A percentile compares a stretch with the other conserved stretches of the same genome.
Evolutionary conservation across 2,797 vertebrate genomes (phyloP).

Genomic region (Lycodopsis pacificus): DNA sequence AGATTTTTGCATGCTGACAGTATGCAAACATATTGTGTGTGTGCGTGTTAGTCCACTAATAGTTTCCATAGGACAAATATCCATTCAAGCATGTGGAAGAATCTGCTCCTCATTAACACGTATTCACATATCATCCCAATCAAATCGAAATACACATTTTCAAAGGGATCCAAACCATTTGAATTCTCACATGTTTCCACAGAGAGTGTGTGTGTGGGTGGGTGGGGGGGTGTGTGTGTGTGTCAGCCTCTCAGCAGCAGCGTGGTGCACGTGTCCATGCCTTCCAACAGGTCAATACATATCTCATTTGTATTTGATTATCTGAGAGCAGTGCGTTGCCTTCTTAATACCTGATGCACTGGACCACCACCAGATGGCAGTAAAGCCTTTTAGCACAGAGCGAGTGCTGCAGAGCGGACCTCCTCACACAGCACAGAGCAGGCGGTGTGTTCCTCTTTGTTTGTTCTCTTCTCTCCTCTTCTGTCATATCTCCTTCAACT

Average conservation of each 20-base stretch:
- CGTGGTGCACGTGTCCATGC: slow-evolving; percentile 9
- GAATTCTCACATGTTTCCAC: slow-evolving; percentile 11
- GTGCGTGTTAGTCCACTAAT: slow-evolving; percentile 15
- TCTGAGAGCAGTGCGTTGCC: slow-evolving; percentile 48
- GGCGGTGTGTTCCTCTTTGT: slow-evolving; percentile 21
- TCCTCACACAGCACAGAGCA: slow-evolving; percentile 5
- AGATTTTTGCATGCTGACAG: slow-evolving; percentile 72
- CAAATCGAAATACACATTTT: not conserved
- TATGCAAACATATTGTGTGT: slow-evolving; percentile 35
- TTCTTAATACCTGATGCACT: slow-evolving; percentile 45
- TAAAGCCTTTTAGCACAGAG: slow-evolving; percentile 69
- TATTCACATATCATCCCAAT: slow-evolving; percentile 2
- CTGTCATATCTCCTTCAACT: not conserved
- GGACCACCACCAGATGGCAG: slow-evolving; percentile 78
- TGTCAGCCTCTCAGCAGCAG: slow-evolving; percentile 14
- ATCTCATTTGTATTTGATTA: slow-evolving; percentile 69
- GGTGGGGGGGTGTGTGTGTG: not conserved
- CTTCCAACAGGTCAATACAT: slow-evolving; percentile 56
- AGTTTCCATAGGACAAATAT: slow-evolving; percentile 29
- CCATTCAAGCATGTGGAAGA: slow-evolving; percentile 5
- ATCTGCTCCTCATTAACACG: slow-evolving; percentile 27
- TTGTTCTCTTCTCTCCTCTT: not conserved
- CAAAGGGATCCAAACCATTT: slow-evolving; percentile 19
- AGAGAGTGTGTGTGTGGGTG: slow-evolving; percentile 1
- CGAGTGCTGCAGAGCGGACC: not conserved